Percentiles rank a stretch among this genome's conserved stretches.
Evolutionary conservation across 2,888 invertebrate species (phyloP).

Genomic region (Cancer borealis): DNA sequence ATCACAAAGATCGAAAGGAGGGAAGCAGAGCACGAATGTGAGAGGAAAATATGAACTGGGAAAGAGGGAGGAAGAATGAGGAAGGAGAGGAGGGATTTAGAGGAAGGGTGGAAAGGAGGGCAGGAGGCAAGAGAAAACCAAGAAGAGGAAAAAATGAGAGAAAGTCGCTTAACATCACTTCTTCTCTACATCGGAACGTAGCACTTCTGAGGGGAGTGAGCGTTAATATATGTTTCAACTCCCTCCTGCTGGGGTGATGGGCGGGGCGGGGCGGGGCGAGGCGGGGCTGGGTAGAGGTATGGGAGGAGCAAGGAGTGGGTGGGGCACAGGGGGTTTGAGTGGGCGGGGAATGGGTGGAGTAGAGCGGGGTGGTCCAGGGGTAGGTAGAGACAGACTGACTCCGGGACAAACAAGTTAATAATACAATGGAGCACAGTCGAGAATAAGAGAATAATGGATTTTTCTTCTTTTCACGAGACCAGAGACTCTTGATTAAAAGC

Average conservation of each 20-base stretch:
- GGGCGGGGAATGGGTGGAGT: not conserved
- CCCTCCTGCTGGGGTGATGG: not conserved
- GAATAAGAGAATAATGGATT: not conserved
- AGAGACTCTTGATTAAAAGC: not conserved
- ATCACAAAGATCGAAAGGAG: not conserved
- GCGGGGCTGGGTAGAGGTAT: not conserved
- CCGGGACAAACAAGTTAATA: constrained; percentile 6
- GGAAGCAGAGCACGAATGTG: not conserved
- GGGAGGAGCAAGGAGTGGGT: not conserved
- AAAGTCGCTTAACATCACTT: not conserved
- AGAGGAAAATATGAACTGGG: not conserved
- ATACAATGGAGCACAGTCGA: not conserved
- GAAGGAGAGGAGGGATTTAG: not conserved
- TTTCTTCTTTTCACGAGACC: not conserved
- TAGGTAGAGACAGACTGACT: not conserved
- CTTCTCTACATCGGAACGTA: not conserved
- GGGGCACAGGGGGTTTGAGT: not conserved
- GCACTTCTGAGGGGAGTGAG: not conserved
- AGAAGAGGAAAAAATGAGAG: not conserved
- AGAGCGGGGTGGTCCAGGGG: not conserved
- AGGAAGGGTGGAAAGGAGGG: not conserved
- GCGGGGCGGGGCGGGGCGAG: not conserved
- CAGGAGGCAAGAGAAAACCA: not conserved
- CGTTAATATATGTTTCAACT: not conserved
- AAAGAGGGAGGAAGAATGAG: not conserved